Evolutionary conservation across 35 echinoderm and acorn worm species (phyloP).

Genomic region (Chiridota heheva): DNA sequence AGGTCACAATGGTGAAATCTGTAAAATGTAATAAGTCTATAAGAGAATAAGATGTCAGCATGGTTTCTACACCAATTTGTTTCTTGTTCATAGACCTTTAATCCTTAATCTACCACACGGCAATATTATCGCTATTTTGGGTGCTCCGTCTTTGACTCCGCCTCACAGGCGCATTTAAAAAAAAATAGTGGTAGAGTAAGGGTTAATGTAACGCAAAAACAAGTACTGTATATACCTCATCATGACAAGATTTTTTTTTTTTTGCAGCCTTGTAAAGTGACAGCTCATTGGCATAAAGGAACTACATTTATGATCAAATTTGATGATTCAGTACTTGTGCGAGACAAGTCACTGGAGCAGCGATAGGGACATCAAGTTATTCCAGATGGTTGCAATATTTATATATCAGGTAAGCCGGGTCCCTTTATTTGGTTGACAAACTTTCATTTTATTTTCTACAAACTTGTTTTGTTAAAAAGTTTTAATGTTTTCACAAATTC

Average conservation of each 20-base stretch:
- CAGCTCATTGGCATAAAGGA: conserved; percentile 99
- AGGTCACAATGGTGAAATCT: too few species aligned
- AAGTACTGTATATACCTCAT: too few species aligned
- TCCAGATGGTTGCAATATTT: not conserved
- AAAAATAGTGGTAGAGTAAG: too few species aligned
- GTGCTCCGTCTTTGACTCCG: too few species aligned
- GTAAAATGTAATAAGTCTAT: too few species aligned
- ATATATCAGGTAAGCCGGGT: not conserved
- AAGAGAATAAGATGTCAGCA: too few species aligned
- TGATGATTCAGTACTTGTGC: conserved; percentile 95
- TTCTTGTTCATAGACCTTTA: too few species aligned
- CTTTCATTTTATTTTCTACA: not conserved
- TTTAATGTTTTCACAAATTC: not conserved
- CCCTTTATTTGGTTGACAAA: not conserved
- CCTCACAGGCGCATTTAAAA: too few species aligned
- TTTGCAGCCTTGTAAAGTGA: conserved; percentile 90
- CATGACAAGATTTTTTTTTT: conserved; percentile 53
- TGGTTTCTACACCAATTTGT: too few species aligned
- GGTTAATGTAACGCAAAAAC: too few species aligned
- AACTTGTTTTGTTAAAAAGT: not conserved
- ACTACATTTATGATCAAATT: conserved; percentile 99
- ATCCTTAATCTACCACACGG: too few species aligned
- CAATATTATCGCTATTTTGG: too few species aligned
- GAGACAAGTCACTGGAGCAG: conserved; percentile 93
- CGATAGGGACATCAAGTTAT: conserved; percentile 40